Conservation (phyloP, 2,888 invertebrate species). For the Sabatieria punctata region DNA sequence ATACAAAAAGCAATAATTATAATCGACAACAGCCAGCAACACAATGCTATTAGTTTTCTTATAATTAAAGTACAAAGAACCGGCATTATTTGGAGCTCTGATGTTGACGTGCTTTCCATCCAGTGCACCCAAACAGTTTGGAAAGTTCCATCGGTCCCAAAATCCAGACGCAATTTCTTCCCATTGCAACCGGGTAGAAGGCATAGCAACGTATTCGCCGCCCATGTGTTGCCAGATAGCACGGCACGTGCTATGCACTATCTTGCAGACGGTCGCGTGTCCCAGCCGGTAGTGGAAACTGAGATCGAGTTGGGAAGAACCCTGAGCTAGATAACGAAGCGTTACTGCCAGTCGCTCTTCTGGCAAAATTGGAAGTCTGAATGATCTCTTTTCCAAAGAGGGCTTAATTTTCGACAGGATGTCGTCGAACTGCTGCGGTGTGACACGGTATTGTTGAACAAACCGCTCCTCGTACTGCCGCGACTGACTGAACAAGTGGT, state of each 20-base stretch:
- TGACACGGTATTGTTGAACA: too few relatives aligned
- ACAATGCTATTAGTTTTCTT: slow-evolving; percentile 25
- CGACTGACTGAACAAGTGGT: too few relatives aligned
- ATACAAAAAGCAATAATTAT: slow-evolving; percentile 29
- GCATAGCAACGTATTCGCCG: background rate
- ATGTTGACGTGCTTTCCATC: slow-evolving; percentile 28
- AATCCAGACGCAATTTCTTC: slow-evolving; percentile 10
- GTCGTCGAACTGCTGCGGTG: too few relatives aligned
- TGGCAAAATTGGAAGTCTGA: background rate
- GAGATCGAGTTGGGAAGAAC: background rate
- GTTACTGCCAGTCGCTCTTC: background rate
- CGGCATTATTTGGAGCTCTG: slow-evolving; percentile 18
- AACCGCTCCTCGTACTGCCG: too few relatives aligned
- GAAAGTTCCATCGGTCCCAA: slow-evolving; percentile 24
- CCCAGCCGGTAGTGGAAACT: background rate
- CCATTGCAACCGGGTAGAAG: background rate
- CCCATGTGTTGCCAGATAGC: background rate
- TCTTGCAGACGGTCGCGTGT: background rate
- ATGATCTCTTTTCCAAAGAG: too few relatives aligned
- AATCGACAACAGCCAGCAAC: slow-evolving; percentile 31
- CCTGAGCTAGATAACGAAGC: background rate
- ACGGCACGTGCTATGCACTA: background rate
- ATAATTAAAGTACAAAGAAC: slow-evolving; percentile 24
- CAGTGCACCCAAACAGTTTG: slow-evolving; percentile 23
- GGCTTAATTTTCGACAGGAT: too few relatives aligned